phyloP scores from a whole-genome alignment of 2,113 vertebrate species.

The Pristiophorus japonicus region DNA sequence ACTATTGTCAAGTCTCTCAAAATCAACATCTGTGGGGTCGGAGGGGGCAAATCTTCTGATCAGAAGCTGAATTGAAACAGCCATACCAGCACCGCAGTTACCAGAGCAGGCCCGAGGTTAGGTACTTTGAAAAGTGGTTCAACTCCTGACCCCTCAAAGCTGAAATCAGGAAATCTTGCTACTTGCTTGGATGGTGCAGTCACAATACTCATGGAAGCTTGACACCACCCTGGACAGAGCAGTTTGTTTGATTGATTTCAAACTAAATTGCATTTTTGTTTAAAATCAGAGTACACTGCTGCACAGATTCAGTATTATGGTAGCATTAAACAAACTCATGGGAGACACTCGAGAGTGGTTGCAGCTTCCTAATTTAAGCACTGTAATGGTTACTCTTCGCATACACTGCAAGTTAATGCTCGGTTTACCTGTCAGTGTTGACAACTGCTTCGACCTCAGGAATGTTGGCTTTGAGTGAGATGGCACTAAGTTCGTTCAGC shows the following conservation, averaged over 20 bases:
- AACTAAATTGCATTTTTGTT: neutral
- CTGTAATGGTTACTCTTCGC: neutral
- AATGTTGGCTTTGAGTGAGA: slow-evolving; percentile 94
- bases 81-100: neutral
- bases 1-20: too few relatives aligned
- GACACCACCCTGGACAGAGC: neutral
- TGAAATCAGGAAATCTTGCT: neutral
- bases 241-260: neutral
- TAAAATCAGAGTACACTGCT: neutral
- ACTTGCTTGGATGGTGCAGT: neutral
- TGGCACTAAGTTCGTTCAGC: slow-evolving; percentile 89
- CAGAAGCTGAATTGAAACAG: neutral
- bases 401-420: neutral
- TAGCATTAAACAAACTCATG: neutral
- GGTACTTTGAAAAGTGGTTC: neutral
- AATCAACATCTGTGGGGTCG: too few relatives aligned
- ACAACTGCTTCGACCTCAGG: slow-evolving; percentile 91
- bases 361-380: neutral
- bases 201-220: neutral
- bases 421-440: slow-evolving; percentile 82
- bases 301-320: neutral
- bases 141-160: neutral
- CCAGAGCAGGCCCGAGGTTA: neutral
- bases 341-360: neutral
- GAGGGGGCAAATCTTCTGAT: neutral